Conservation (phyloP, 2,888 invertebrate species). For the Sycophila texana region DNA sequence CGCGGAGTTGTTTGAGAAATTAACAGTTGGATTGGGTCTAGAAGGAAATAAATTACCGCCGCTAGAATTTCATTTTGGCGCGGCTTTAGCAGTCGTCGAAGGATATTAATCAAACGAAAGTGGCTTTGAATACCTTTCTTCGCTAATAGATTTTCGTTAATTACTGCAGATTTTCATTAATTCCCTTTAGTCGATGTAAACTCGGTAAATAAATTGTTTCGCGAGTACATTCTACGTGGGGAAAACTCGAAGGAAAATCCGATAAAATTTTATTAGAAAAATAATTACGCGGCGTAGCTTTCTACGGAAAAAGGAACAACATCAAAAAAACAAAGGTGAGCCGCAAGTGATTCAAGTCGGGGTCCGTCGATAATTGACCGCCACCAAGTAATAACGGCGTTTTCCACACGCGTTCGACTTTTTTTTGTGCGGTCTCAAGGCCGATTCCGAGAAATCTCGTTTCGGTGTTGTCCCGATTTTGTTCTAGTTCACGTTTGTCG, state of each 20-base stretch:
- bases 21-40: conserved; percentile 34
- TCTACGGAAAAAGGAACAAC: conserved; percentile 1
- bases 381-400: conserved; percentile 37
- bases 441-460: conserved; percentile 58
- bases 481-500: neutral
- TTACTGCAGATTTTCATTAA: too few relatives aligned
- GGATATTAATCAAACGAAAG: conserved; percentile 19
- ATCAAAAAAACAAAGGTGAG: neutral
- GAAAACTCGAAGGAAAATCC: neutral
- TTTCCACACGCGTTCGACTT: conserved; percentile 12
- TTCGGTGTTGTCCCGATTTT: conserved; percentile 30
- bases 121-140: too few relatives aligned
- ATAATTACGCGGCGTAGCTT: too few relatives aligned
- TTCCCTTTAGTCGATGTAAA: too few relatives aligned
- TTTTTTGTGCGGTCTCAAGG: conserved; percentile 33
- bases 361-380: conserved; percentile 47
- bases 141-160: too few relatives aligned
- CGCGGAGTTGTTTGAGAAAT: conserved; percentile 45
- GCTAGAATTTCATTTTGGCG: conserved; percentile 44
- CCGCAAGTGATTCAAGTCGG: conserved; percentile 54
- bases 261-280: too few relatives aligned
- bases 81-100: conserved; percentile 3
- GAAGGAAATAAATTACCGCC: conserved; percentile 42
- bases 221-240: conserved; percentile 7
- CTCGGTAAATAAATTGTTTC: too few relatives aligned